Evolutionary conservation across 2,113 vertebrate genomes (phyloP), one percentile per base, ranked within the genome.

Genomic region (Equus przewalskii): DNA sequence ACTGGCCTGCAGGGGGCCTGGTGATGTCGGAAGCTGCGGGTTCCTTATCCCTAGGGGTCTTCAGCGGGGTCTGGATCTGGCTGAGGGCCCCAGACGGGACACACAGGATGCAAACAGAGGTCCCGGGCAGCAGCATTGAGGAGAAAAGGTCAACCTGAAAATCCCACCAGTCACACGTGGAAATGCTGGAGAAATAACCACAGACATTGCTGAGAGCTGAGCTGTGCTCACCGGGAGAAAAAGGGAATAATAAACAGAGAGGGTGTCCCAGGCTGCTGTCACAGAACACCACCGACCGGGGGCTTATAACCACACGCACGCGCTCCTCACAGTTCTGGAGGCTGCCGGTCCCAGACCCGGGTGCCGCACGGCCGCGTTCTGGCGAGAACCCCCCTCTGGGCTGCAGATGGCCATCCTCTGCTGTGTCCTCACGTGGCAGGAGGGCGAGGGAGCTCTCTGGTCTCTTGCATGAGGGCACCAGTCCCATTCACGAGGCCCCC

Each of bases 81-180:
- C 36, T 0, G 0, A 82, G 30, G 41, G 30, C 51, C 56, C 41
- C 8, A 12, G 62, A 22, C 33, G 58, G 49, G 58, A 44, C 3
- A 0, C 10, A 5, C 10, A 19, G 64, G 16, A 11, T 22, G 19
- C 6, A 8, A 8, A 2, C 0, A 2, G 18, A 15, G 2, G 54
- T 26, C 87, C 21, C 36, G 69, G 60, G 79, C 22, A 41, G 51
- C 16, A 14, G 26, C 5, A 24, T 33, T 26, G 5, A 54, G 33
- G 24, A n/a, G 46, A 41, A 58, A 75, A 69, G 26, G 30, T 6
- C 22, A 33, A 46, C 33, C 6, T 33, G 60, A 86, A 85, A 64
- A 81, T 44, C 30, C 49, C 73, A 22, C 88, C 26, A 4, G 0
- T 8, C 33, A 28, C 30, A 8, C n/a, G 41, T 13, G 26, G 67